Conservation (phyloP, 2,113 vertebrate genomes). For the Loxodonta africana region DNA sequence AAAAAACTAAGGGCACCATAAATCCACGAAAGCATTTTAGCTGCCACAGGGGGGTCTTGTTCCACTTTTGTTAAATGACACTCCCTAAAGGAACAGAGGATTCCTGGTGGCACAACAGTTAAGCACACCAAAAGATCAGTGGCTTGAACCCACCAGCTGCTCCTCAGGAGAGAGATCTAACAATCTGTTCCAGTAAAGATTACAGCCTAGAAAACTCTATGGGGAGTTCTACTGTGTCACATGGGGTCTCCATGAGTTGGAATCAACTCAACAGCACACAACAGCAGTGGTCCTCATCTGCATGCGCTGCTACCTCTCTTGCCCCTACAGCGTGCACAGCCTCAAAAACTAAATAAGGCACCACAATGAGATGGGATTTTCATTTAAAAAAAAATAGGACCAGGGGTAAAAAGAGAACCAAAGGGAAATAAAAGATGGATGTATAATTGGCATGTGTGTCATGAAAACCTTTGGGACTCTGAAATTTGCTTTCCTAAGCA, state of each 20-base stretch:
- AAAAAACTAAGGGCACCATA: not conserved
- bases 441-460: not conserved
- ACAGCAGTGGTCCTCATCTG: not conserved
- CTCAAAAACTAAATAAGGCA: not conserved
- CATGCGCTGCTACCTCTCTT: not conserved
- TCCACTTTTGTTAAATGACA: not conserved
- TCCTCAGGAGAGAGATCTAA: not conserved
- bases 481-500: slow-evolving; percentile 57
- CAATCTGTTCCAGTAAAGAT: not conserved
- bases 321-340: not conserved
- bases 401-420: not conserved
- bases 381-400: not conserved
- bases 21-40: not conserved
- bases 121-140: not conserved
- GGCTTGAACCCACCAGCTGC: not conserved
- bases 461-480: slow-evolving; percentile 14
- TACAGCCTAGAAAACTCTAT: not conserved
- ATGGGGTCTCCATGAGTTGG: not conserved
- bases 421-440: slow-evolving; percentile 45
- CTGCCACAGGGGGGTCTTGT: accelerated
- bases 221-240: not conserved
- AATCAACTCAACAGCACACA: not conserved
- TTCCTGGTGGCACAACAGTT: not conserved
- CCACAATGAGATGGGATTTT: not conserved
- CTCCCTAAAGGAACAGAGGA: not conserved